These are phyloP conservation scores for Galeruca laticollis DNA, from an alignment of 2,888 invertebrate species.

Conservation along the genomic window DNA sequence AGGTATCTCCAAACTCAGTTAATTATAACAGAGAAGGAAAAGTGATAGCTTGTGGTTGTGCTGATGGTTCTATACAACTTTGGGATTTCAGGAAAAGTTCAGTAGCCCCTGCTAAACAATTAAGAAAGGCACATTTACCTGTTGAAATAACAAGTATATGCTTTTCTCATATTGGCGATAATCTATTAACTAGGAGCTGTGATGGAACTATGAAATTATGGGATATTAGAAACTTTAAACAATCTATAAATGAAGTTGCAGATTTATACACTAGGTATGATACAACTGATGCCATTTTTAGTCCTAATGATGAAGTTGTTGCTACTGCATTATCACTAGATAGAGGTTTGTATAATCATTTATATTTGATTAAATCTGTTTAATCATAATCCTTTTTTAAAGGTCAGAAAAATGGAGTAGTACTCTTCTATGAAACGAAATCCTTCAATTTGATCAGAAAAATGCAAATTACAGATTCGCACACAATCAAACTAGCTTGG, in stretches of 20 bases:
- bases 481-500: slow-evolving; percentile 92
- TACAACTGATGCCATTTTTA: slow-evolving; percentile 85
- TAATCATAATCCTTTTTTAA: slow-evolving; percentile 28
- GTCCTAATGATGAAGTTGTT: slow-evolving; percentile 91
- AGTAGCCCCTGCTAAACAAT: slow-evolving; percentile 85
- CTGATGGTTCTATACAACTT: slow-evolving; percentile 95
- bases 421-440: slow-evolving; percentile 84
- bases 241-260: slow-evolving; percentile 77
- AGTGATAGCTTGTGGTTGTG: slow-evolving; percentile 90
- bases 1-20: slow-evolving; percentile 82
- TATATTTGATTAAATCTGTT: background rate
- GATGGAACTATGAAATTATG: slow-evolving; percentile 97
- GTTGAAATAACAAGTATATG: slow-evolving; percentile 85
- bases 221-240: slow-evolving; percentile 89
- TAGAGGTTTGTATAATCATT: slow-evolving; percentile 67
- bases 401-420: slow-evolving; percentile 71
- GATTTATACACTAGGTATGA: slow-evolving; percentile 87
- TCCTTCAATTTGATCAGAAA: slow-evolving; percentile 81
- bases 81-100: slow-evolving; percentile 96
- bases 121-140: slow-evolving; percentile 85
- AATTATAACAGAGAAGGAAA: slow-evolving; percentile 80
- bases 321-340: slow-evolving; percentile 88
- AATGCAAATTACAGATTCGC: slow-evolving; percentile 83
- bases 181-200: slow-evolving; percentile 84
- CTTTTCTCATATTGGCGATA: slow-evolving; percentile 88